Evolutionary conservation across 2,888 invertebrate genomes (phyloP).

Genomic region (Liopterus haemorrhoidalis): DNA sequence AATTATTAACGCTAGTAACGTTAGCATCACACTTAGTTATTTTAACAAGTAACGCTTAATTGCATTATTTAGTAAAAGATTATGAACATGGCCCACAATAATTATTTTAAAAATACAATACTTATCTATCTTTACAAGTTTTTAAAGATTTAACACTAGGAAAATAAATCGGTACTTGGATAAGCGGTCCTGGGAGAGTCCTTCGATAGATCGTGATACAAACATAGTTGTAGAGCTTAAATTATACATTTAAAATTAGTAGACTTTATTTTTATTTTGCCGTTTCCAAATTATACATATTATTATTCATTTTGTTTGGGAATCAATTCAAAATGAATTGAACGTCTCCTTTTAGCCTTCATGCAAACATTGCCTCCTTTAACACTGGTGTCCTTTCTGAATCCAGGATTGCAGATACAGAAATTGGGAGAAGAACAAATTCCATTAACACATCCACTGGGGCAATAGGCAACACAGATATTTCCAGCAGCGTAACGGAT

Average conservation of each 20-base stretch:
- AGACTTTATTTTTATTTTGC: not conserved
- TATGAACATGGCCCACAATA: too few relatives aligned
- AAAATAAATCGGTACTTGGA: too few relatives aligned
- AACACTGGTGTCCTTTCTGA: constrained; percentile 54
- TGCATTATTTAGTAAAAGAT: too few relatives aligned
- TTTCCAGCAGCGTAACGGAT: constrained; percentile 33
- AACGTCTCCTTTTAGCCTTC: constrained; percentile 46
- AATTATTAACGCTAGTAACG: too few relatives aligned
- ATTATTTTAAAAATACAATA: too few relatives aligned
- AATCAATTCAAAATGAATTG: constrained; percentile 40
- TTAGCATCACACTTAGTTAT: too few relatives aligned
- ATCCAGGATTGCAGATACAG: constrained; percentile 68
- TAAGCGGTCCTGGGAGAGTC: too few relatives aligned
- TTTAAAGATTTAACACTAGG: too few relatives aligned
- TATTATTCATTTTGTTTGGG: constrained; percentile 33
- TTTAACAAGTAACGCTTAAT: too few relatives aligned
- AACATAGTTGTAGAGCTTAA: too few relatives aligned
- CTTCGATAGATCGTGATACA: too few relatives aligned
- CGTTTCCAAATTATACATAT: not conserved
- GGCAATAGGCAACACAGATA: constrained; percentile 54
- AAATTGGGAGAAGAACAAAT: constrained; percentile 66
- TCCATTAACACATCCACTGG: constrained; percentile 68
- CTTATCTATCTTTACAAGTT: too few relatives aligned
- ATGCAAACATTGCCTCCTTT: constrained; percentile 61
- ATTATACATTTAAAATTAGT: not conserved